Conservation (phyloP, 1,140 invertebrate species). For the Leptinotarsa undecemlineata region DNA sequence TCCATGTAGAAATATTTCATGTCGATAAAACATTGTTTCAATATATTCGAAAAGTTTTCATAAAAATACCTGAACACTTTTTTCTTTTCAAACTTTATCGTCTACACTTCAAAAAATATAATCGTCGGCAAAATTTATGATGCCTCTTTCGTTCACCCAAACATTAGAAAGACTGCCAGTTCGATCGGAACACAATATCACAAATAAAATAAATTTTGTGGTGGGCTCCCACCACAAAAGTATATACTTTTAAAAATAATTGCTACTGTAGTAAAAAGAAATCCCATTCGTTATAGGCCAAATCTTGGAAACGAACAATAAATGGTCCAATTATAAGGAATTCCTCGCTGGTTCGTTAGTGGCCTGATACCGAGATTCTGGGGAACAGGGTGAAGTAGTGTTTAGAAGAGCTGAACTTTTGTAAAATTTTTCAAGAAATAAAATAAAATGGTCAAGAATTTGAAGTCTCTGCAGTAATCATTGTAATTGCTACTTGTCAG, state of each 20-base stretch:
- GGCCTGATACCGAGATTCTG: too few species aligned
- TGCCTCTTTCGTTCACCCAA: neutral
- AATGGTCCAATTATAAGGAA: neutral
- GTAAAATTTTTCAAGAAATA: too few species aligned
- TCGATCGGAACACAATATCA: neutral
- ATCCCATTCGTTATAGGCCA: neutral
- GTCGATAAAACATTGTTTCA: too few species aligned
- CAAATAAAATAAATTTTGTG: slow-evolving; percentile 1
- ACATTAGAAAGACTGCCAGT: neutral
- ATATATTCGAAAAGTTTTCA: too few species aligned
- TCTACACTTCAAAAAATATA: too few species aligned
- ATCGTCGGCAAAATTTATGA: too few species aligned
- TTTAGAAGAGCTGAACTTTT: too few species aligned
- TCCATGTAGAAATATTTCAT: too few species aligned
- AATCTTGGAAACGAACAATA: slow-evolving; percentile 1
- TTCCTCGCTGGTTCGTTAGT: neutral
- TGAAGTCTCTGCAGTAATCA: too few species aligned
- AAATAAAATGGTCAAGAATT: too few species aligned
- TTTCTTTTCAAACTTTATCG: neutral
- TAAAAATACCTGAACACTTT: neutral
- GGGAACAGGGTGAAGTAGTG: too few species aligned
- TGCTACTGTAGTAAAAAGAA: neutral
- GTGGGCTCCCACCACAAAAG: neutral
- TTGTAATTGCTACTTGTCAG: too few species aligned
- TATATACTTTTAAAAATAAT: slow-evolving; percentile 14